Evolutionary conservation across 2,113 vertebrate genomes (phyloP).

Genomic region (Lynx canadensis): DNA sequence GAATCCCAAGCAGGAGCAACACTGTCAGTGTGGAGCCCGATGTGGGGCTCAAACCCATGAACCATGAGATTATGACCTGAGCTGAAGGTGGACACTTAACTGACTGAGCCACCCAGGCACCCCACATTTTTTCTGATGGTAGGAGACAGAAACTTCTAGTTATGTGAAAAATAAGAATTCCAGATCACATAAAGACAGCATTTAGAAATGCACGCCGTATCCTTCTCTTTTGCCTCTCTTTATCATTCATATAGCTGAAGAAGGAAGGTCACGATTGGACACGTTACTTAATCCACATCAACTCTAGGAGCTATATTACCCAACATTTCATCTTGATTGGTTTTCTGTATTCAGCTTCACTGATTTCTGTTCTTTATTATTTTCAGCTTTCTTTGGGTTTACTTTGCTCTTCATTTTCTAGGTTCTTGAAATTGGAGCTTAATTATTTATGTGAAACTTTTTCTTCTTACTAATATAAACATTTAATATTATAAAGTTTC

Average conservation of each 20-base stretch:
- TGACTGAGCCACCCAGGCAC: too few relatives aligned
- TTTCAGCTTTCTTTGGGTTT: neutral
- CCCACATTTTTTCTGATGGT: neutral
- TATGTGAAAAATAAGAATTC: neutral
- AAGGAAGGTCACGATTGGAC: neutral
- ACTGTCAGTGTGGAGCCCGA: too few relatives aligned
- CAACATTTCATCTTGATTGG: neutral
- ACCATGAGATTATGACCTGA: too few relatives aligned
- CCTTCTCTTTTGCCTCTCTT: neutral
- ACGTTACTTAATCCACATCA: neutral
- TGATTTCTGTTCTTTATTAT: neutral
- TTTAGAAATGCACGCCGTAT: neutral
- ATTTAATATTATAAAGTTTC: neutral
- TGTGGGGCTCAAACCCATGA: too few relatives aligned
- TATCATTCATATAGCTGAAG: neutral
- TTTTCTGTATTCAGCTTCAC: neutral
- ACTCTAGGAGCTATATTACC: neutral
- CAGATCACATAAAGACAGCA: neutral
- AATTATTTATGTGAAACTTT: neutral
- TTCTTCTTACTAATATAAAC: neutral
- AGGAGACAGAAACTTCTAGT: neutral
- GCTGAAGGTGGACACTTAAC: too few relatives aligned
- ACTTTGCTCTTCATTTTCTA: neutral
- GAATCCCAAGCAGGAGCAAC: too few relatives aligned
- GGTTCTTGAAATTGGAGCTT: neutral